These are phyloP conservation scores for Atopsyche davidsoni DNA, from an alignment of 1,140 invertebrate species.

Conservation along the genomic window DNA sequence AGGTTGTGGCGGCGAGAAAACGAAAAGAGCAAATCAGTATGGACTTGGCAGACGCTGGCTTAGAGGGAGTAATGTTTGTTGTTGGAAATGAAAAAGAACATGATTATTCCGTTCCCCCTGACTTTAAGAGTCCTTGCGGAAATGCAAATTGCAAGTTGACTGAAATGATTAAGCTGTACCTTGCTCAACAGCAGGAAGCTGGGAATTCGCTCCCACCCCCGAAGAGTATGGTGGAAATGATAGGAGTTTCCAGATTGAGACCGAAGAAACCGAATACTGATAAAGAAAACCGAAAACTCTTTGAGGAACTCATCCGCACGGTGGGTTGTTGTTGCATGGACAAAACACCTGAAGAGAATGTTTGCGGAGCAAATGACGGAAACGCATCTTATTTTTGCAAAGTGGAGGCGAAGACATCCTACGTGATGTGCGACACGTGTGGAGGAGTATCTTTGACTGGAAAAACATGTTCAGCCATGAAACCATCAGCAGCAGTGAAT, in stretches of 20 bases:
- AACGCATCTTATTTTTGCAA: no score
- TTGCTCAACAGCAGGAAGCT: slow-evolving; percentile 7
- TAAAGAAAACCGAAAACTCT: no score
- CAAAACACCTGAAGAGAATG: no score
- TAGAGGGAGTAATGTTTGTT: slow-evolving; percentile 12
- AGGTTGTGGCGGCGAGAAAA: slow-evolving; percentile 1
- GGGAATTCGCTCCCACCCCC: no score
- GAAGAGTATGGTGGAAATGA: no score
- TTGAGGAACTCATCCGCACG: no score
- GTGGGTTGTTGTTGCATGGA: no score
- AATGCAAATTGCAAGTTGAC: slow-evolving; percentile 17
- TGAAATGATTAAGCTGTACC: slow-evolving; percentile 11
- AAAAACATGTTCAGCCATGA: slow-evolving; percentile 18
- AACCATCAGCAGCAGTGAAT: no score
- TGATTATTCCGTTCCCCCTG: background rate
- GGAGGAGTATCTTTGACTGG: slow-evolving; percentile 9
- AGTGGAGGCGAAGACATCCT: no score
- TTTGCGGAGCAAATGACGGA: no score
- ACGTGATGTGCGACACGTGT: slow-evolving; percentile 13
- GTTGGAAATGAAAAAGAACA: slow-evolving; percentile 9
- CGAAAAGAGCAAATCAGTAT: background rate
- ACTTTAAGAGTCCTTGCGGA: slow-evolving; percentile 6
- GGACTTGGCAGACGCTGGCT: slow-evolving; percentile 10
- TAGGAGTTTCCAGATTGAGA: no score
- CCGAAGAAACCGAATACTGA: no score